Evolutionary conservation across 2,797 vertebrate species (phyloP).

Genomic region (Naso thynnoides): DNA sequence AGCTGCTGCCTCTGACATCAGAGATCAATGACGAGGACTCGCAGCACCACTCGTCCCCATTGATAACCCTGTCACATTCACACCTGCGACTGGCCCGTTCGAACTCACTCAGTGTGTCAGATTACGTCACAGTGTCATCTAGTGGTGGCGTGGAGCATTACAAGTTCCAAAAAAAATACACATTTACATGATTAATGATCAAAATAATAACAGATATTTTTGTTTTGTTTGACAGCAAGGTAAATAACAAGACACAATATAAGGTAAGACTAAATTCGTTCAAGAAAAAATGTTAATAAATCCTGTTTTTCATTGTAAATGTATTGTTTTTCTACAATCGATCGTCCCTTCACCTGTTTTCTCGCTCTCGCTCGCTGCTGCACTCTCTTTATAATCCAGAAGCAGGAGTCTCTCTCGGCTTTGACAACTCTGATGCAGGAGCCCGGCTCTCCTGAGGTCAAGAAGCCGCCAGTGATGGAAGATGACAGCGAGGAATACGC

Average conservation of each 20-base stretch:
- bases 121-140: slow-evolving; percentile 63
- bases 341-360: background rate
- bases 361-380: background rate
- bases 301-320: too few species aligned
- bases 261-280: slow-evolving; percentile 60
- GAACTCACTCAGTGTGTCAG: background rate
- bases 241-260: slow-evolving; percentile 8
- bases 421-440: slow-evolving; percentile 77
- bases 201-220: background rate
- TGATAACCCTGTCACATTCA: slow-evolving; percentile 41
- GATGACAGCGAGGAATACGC: slow-evolving; percentile 46
- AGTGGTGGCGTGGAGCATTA: slow-evolving; percentile 21
- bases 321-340: too few species aligned
- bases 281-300: background rate
- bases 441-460: slow-evolving; percentile 72
- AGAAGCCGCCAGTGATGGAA: slow-evolving; percentile 32
- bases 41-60: slow-evolving; percentile 35
- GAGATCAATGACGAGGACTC: slow-evolving; percentile 60
- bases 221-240: slow-evolving; percentile 69
- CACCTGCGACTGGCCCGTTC: slow-evolving; percentile 23
- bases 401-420: slow-evolving; percentile 71
- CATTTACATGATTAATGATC: background rate
- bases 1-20: slow-evolving; percentile 51
- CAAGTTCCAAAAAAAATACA: background rate
- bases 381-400: slow-evolving; percentile 25